Conservation (phyloP, 2,113 vertebrate genomes). For the Apodemus speciosus region DNA sequence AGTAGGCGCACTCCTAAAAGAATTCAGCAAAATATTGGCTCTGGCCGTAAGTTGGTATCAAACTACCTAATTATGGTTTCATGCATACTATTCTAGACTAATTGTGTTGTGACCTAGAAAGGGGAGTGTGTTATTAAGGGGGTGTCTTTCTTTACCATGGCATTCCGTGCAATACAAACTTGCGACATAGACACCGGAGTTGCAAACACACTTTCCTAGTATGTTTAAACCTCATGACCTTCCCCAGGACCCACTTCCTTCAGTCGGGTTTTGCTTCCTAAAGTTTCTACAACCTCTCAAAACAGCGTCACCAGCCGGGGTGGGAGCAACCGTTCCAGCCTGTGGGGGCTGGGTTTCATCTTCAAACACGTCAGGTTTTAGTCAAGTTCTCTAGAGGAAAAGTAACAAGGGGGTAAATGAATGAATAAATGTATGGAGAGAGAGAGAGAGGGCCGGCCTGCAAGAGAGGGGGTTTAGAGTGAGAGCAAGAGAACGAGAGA, state of each 20-base stretch:
- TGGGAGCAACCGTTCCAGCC: background rate
- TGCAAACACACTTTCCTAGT: background rate
- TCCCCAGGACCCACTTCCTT: background rate
- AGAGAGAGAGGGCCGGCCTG: too few species aligned
- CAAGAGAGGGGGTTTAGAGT: too few species aligned
- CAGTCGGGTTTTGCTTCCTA: background rate
- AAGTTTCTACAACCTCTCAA: background rate
- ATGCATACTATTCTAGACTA: background rate
- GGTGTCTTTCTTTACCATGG: background rate
- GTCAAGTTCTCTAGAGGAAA: background rate
- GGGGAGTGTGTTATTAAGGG: constrained; percentile 1
- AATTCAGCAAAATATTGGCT: constrained; percentile 10
- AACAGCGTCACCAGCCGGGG: background rate
- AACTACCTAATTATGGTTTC: background rate
- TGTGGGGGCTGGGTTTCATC: background rate
- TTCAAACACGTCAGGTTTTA: background rate
- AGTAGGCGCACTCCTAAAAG: background rate
- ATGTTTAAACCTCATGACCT: background rate
- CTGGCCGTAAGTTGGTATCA: background rate
- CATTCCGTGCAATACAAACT: background rate
- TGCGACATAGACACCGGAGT: background rate
- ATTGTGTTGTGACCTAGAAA: background rate
- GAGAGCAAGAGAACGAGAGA: too few species aligned
- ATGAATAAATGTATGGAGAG: too few species aligned
- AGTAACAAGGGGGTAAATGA: background rate